Base-by-base conservation (phyloP, 2,797 vertebrate genomes). In the Cyprinella venusta region DNA sequence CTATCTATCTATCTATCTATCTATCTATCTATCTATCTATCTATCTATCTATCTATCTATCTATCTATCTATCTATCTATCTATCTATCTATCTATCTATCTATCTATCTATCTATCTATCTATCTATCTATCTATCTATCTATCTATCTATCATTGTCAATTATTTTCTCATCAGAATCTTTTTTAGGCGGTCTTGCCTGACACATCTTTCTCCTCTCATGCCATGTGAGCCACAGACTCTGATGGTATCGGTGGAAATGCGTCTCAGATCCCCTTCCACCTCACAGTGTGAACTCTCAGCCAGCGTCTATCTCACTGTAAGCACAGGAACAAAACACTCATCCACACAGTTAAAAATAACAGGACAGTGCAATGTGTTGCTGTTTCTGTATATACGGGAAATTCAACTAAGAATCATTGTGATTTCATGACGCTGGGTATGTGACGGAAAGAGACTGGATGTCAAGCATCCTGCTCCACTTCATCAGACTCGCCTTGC, bases 291-390 rank as follows among this genome's bases (percentile, higher is more conserved):
- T 24, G 70, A 80, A 36, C 75, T 54, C 40, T 82, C 48, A 61
- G 30, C 54, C 36, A 26, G 21, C 7, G 38, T 56, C 52, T 30
- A 26, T 50, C 56, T 64, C 71, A 59, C 54, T 40, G 3, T 87
- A 90, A 91, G 80, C 74, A 61, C 85, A 91, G 90, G 89, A 93
- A 94, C 92, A 94, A 93, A 91, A 85, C 88, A 86, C 65, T 88
- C 90, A 89, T 87, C 83, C 79, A 88, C 42, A 67, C 24, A 70
- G 80, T 88, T 94, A 93, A 93, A 94, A 68, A 33, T 71, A 19
- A 64, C 16, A 64, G 79, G 80, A 83, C 89, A 83, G 84, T 88
- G 68, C 74, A 38, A 33, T 64, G 82, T 26, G 54, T 52, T 52
- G 45, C 50, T 56, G 64, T 76, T 15, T 64, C 56, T 67, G 52